Conservation (phyloP, 2,888 invertebrate species). For the Mesorhabditis spiculigera region DNA sequence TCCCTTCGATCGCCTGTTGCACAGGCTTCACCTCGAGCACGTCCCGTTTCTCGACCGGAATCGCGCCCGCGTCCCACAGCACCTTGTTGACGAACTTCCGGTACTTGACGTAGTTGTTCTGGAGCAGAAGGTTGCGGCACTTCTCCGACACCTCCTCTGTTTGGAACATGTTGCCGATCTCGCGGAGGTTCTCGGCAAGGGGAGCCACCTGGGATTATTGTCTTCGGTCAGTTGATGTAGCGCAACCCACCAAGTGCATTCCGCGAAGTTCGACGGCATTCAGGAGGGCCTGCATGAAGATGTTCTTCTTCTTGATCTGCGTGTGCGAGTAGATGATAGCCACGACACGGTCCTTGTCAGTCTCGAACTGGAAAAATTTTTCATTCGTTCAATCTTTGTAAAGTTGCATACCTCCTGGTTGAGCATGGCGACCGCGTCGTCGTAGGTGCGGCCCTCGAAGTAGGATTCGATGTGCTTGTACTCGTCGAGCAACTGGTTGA, state of each 20-base stretch:
- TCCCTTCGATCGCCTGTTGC: constrained; percentile 15
- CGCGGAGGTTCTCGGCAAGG: constrained; percentile 33
- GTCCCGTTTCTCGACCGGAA: constrained; percentile 15
- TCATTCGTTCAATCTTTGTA: background rate
- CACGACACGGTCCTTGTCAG: constrained; percentile 43
- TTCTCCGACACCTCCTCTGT: constrained; percentile 32
- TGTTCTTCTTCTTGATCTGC: constrained; percentile 40
- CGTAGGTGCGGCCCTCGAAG: constrained; percentile 42
- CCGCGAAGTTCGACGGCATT: constrained; percentile 20
- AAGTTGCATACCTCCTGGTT: constrained; percentile 24
- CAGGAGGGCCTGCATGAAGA: constrained; percentile 34
- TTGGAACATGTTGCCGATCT: constrained; percentile 44
- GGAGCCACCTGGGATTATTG: constrained; percentile 15
- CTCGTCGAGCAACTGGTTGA: constrained; percentile 30
- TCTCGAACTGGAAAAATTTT: constrained; percentile 18
- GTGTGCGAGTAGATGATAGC: constrained; percentile 56
- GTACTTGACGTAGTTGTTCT: constrained; percentile 28
- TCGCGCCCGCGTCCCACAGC: constrained; percentile 22
- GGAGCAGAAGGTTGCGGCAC: constrained; percentile 30
- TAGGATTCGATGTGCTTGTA: constrained; percentile 36
- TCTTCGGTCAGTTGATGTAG: background rate
- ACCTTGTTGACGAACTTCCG: constrained; percentile 30
- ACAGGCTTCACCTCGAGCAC: constrained; percentile 18
- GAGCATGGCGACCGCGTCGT: constrained; percentile 39
- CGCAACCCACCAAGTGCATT: constrained; percentile 16